These are phyloP conservation scores for Junonia oenone DNA, from an alignment of 2,888 invertebrate genomes.

Conservation along the genomic window DNA sequence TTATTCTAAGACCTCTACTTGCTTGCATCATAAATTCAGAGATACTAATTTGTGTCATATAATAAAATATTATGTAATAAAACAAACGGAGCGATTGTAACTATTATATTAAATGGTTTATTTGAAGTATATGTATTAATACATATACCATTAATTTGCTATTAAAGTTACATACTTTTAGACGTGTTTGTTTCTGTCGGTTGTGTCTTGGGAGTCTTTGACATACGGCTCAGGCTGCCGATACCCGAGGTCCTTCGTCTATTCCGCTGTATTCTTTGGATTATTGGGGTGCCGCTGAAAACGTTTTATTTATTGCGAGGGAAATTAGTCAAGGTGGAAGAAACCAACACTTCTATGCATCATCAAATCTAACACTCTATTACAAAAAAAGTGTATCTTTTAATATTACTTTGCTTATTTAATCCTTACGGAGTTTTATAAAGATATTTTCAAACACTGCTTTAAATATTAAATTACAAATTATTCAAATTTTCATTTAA, in stretches of 20 bases:
- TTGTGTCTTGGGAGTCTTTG: slow-evolving; percentile 48
- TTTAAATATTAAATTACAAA: too few relatives aligned
- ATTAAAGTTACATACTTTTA: slow-evolving; percentile 5
- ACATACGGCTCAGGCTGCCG: slow-evolving; percentile 55
- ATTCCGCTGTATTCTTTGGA: slow-evolving; percentile 57
- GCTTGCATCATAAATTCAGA: too few relatives aligned
- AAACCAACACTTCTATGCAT: not conserved
- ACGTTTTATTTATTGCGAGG: not conserved
- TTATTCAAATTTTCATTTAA: too few relatives aligned
- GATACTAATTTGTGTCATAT: too few relatives aligned
- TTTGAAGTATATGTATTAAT: not conserved
- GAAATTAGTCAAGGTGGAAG: not conserved
- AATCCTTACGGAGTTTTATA: not conserved
- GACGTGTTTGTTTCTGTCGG: slow-evolving; percentile 41
- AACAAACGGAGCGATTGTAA: not conserved
- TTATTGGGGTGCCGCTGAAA: slow-evolving; percentile 57
- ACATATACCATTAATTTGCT: not conserved
- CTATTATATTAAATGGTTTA: not conserved
- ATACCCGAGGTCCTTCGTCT: slow-evolving; percentile 49
- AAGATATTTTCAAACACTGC: not conserved
- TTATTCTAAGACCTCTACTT: too few relatives aligned
- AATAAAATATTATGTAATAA: too few relatives aligned
- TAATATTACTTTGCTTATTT: not conserved
- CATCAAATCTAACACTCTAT: not conserved
- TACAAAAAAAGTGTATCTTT: not conserved